Conservation (phyloP, 2,113 vertebrate species). For the Halcyon senegalensis region DNA sequence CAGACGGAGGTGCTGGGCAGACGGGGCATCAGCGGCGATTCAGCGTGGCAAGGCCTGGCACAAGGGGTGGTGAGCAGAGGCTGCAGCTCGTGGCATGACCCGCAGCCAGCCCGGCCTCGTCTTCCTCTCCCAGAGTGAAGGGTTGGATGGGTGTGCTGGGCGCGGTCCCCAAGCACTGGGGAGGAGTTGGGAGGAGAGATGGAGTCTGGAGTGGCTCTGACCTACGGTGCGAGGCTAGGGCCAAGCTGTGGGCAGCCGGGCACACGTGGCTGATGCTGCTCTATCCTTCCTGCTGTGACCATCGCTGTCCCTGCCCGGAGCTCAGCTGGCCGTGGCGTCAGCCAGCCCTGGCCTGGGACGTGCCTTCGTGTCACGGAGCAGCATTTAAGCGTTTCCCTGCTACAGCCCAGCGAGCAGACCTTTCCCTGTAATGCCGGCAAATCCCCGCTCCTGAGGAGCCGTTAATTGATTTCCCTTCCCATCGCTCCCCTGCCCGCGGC, state of each 20-base stretch:
- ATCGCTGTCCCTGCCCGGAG: neutral
- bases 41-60: fast-evolving
- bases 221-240: neutral
- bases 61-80: neutral
- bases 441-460: neutral
- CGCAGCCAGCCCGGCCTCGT: neutral
- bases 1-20: neutral
- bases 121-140: neutral
- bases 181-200: neutral
- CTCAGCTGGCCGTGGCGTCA: neutral
- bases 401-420: fast-evolving
- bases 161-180: fast-evolving
- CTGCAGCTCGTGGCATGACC: neutral
- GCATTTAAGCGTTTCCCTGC: neutral
- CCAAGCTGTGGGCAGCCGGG: neutral
- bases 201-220: neutral
- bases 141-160: fast-evolving
- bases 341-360: neutral
- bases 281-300: fast-evolving
- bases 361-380: neutral
- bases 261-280: fast-evolving
- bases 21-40: neutral
- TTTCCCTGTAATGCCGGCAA: neutral
- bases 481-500: neutral
- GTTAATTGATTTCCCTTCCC: neutral